Percentiles rank a stretch among this genome's conserved stretches.
Conservation (phyloP, 2,797 vertebrate genomes). For the Peromyscus attwateri region DNA sequence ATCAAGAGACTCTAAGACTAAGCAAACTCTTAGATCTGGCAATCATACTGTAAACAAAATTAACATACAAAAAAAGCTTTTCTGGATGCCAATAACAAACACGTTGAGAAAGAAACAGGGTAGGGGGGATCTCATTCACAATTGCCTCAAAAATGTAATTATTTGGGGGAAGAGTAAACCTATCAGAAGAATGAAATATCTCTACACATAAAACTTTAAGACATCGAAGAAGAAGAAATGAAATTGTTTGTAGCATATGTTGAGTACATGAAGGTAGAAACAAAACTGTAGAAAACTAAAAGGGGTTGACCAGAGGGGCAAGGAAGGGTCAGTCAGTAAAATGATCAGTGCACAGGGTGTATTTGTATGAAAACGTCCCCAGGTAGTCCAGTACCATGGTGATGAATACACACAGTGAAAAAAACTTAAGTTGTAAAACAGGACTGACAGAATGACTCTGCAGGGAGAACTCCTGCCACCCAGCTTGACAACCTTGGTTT, state of each 20-base stretch:
- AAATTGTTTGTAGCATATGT: background rate
- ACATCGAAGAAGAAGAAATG: background rate
- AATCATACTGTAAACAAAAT: background rate
- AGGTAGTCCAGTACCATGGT: background rate
- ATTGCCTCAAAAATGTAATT: background rate
- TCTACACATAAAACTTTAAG: background rate
- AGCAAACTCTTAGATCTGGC: background rate
- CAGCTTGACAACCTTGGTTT: background rate
- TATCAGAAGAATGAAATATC: background rate
- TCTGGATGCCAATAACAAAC: background rate
- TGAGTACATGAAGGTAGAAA: background rate
- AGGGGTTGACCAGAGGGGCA: background rate
- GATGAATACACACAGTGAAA: background rate
- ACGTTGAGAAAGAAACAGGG: background rate
- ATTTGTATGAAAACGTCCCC: background rate
- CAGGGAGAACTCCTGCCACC: background rate
- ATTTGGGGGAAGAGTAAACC: background rate
- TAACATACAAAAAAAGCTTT: background rate
- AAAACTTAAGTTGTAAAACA: background rate
- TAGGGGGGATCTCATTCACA: background rate
- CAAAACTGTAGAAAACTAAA: background rate
- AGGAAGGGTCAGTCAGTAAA: background rate
- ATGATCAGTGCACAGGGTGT: background rate
- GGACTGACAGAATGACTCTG: too few relatives aligned
- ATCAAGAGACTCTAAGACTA: background rate